Base-by-base conservation (phyloP, 2,113 vertebrate genomes). In the Anthoscopus minutus region DNA sequence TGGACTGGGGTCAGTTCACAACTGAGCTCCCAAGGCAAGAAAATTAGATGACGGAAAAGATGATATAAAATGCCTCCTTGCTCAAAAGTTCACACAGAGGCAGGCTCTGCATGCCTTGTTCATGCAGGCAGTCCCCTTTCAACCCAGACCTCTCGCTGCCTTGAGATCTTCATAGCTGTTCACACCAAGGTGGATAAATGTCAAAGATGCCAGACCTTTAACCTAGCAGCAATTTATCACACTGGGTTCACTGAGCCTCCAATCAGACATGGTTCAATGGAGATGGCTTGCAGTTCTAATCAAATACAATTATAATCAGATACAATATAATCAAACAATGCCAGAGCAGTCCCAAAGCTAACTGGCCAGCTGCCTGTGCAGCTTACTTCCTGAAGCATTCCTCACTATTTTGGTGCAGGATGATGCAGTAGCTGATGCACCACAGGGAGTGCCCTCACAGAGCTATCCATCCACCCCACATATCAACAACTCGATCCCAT, bases 171-270 rank as follows among this genome's bases (percentile, higher is more conserved):
- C 64, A 72, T 11, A 87, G 77, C 20, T 0, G 0, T 82, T 91
- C 81, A 61, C 81, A 82, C 53, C 62, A 37, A 87, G 78, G 53
- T 60, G 80, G 44, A 92, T 65, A 93, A 87, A 93, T 77, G 73
- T 69, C 80, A 61, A 38, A 92, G 91, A 94, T 44, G 50, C 58
- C 64, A 94, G 94, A 90, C 88, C 92, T 81, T 81, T 93, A 94
- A 83, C 95, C 90, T 15, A 66, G 50, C 71, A 78, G 79, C 67
- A 81, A 94, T 94, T 95, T 77, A 94, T 95, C 92, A 94, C 64
- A 25, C 25, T 8, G 67, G 2, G 10, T 48, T 92, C 79, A 24
- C 92, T 35, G 40, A 76, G 42, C 45, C 42, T 82, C 58, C 16
- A 8, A 18, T 82, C 50, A 73, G 88, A 42, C 47, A 83, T 2